These are phyloP conservation scores for Actinia equina DNA, from an alignment of 64 coral and sea anemone species.

Conservation along the genomic window DNA sequence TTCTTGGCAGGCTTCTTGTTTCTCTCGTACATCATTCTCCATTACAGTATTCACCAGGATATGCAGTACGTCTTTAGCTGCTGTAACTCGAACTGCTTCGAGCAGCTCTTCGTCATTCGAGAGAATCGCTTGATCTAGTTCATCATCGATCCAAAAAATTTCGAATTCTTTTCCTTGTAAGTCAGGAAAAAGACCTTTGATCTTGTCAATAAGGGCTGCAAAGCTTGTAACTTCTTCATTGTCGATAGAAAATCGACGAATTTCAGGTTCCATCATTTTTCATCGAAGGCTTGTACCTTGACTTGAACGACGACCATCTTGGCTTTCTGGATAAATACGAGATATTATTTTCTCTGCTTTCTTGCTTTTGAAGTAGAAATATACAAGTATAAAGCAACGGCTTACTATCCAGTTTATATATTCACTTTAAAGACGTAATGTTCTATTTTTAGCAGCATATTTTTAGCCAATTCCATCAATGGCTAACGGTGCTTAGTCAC, in stretches of 20 bases:
- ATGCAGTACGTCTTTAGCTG: background rate
- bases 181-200: background rate
- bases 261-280: background rate
- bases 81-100: background rate
- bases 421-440: background rate
- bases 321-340: background rate
- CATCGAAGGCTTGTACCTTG: background rate
- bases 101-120: slow-evolving; percentile 16
- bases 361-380: slow-evolving; percentile 1
- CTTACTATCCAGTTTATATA: background rate
- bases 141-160: slow-evolving; percentile 1
- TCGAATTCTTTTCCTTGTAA: slow-evolving; percentile 1
- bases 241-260: slow-evolving; percentile 16
- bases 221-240: background rate
- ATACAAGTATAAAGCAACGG: background rate
- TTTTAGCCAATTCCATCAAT: background rate
- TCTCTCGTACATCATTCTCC: background rate
- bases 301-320: slow-evolving; percentile 7
- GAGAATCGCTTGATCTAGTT: background rate
- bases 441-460: background rate
- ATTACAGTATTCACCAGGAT: background rate
- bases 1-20: background rate
- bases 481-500: background rate
- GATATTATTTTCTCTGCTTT: background rate
- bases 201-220: background rate